A percentile compares a stretch with the other conserved stretches of the same genome.
phyloP scores from a whole-genome alignment of 2,888 invertebrate species.

The Chloroclystis v-ata region DNA sequence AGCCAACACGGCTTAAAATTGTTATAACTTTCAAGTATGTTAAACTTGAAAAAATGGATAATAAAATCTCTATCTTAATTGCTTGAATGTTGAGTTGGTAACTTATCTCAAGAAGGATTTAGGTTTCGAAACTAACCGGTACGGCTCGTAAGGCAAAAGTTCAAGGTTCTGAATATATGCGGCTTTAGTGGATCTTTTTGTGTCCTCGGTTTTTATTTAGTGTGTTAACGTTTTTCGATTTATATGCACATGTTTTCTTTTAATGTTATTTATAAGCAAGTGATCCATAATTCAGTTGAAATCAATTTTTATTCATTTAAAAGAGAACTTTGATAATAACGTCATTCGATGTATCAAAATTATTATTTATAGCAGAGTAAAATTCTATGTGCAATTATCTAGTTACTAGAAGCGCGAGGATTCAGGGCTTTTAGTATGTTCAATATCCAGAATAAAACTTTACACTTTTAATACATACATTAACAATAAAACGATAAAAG shows the following conservation, averaged over 20 bases:
- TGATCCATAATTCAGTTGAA: not conserved
- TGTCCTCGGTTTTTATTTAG: slow-evolving; percentile 18
- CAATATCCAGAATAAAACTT: too few relatives aligned
- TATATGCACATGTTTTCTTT: not conserved
- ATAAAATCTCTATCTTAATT: slow-evolving; percentile 12
- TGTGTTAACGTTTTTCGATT: not conserved
- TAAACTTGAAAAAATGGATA: slow-evolving; percentile 12
- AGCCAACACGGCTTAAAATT: too few relatives aligned
- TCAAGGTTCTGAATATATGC: slow-evolving; percentile 44
- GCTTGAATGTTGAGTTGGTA: slow-evolving; percentile 25
- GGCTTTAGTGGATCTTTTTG: slow-evolving; percentile 20
- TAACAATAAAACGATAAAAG: too few relatives aligned
- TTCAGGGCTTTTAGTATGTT: too few relatives aligned
- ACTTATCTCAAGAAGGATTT: slow-evolving; percentile 32
- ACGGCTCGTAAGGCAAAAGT: slow-evolving; percentile 43
- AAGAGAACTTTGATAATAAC: too few relatives aligned
- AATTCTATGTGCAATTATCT: too few relatives aligned
- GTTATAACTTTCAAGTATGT: slow-evolving; percentile 8
- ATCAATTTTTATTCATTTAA: too few relatives aligned
- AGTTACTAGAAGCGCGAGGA: too few relatives aligned
- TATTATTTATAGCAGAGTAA: too few relatives aligned
- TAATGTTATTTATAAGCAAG: not conserved
- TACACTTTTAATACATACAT: too few relatives aligned
- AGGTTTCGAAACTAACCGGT: slow-evolving; percentile 42
- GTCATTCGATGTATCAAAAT: too few relatives aligned